A percentile compares a stretch with the other conserved stretches of the same genome.
phyloP scores from a whole-genome alignment of 2,797 vertebrate species.

The Sebastes paucispinis region DNA sequence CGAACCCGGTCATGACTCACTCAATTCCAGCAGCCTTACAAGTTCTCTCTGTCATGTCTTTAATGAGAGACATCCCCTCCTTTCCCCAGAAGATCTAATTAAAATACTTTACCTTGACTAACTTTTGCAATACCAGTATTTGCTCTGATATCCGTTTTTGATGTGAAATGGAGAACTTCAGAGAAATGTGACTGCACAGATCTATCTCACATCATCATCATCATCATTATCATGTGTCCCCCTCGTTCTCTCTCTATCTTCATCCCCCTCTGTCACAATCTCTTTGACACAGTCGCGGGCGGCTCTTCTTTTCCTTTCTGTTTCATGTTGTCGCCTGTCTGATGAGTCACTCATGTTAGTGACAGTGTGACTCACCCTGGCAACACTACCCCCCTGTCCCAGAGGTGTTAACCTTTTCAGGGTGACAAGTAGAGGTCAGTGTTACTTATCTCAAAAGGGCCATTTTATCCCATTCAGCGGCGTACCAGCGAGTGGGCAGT shows the following conservation, averaged over 20 bases:
- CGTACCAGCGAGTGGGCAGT: constrained; percentile 33
- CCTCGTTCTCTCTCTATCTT: not conserved
- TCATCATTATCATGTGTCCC: not conserved
- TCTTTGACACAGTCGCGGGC: constrained; percentile 57
- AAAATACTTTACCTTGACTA: constrained; percentile 5
- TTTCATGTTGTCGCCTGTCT: constrained; percentile 42
- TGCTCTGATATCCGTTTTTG: not conserved
- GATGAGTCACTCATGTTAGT: constrained; percentile 67
- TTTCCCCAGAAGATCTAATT: constrained; percentile 26
- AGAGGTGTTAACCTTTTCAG: constrained; percentile 62
- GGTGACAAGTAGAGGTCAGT: constrained; percentile 60
- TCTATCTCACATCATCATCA: constrained; percentile 10
- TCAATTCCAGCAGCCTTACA: constrained; percentile 13
- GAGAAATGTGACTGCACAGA: not conserved
- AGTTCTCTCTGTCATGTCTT: constrained; percentile 8
- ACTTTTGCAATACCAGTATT: not conserved
- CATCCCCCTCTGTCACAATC: constrained; percentile 9
- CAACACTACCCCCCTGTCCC: constrained; percentile 60
- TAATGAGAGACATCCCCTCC: constrained; percentile 3
- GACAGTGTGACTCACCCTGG: constrained; percentile 70
- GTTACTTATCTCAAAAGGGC: constrained; percentile 62
- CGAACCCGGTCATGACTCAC: constrained; percentile 45
- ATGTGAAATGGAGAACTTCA: not conserved
- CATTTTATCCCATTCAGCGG: constrained; percentile 57
- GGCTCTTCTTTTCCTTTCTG: constrained; percentile 32